Evolutionary conservation across 2,888 invertebrate genomes (phyloP).

Genomic region (Polylopha cassiicola): DNA sequence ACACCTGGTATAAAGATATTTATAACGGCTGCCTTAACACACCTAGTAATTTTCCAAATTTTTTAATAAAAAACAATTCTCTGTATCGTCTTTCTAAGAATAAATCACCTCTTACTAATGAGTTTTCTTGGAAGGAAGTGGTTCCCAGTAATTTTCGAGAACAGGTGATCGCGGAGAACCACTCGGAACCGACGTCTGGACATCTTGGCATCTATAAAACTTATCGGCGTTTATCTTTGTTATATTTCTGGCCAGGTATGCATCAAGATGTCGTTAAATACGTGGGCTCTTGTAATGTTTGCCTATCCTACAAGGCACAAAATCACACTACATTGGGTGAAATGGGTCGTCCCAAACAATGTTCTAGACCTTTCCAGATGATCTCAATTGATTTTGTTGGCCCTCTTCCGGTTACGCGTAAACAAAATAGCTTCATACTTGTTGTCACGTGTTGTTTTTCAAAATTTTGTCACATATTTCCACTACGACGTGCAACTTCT

Average conservation of each 20-base stretch:
- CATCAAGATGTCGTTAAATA: constrained; percentile 22
- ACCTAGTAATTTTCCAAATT: constrained; percentile 17
- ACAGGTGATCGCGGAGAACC: constrained; percentile 14
- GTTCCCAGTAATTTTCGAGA: constrained; percentile 19
- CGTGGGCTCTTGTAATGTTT: constrained; percentile 18
- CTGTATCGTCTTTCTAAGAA: constrained; percentile 19
- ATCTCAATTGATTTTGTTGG: constrained; percentile 29
- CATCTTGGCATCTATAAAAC: constrained; percentile 27
- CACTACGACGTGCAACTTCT: constrained; percentile 24
- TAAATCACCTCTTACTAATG: constrained; percentile 8
- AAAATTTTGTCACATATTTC: constrained; percentile 27
- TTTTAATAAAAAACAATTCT: constrained; percentile 5
- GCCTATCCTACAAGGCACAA: constrained; percentile 19
- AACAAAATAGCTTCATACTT: constrained; percentile 23
- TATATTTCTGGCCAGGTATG: constrained; percentile 28
- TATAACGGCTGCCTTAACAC: constrained; percentile 6
- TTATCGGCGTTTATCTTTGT: constrained; percentile 18
- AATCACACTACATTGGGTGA: constrained; percentile 23
- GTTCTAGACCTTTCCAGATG: constrained; percentile 27
- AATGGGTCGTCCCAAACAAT: constrained; percentile 28
- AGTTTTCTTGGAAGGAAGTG: constrained; percentile 26
- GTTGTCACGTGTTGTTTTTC: constrained; percentile 28
- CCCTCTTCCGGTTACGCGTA: constrained; percentile 23
- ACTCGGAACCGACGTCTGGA: constrained; percentile 22
- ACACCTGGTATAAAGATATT: constrained; percentile 8